These are phyloP conservation scores for Cryptotermes secundus DNA, from an alignment of 1,140 invertebrate genomes.

Conservation along the genomic window DNA sequence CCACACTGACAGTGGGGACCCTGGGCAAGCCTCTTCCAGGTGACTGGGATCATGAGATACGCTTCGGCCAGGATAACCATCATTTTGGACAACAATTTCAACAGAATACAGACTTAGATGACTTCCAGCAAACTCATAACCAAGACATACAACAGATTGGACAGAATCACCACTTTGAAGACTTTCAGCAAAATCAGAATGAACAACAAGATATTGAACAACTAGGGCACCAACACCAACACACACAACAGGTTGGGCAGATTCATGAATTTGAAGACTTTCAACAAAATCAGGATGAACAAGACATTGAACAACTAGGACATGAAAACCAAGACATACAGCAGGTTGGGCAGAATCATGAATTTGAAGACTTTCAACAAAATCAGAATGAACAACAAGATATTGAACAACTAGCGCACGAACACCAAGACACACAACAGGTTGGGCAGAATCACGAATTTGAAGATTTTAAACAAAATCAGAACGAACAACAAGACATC, in stretches of 20 bases:
- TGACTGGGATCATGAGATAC: neutral
- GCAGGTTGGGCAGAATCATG: neutral
- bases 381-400: neutral
- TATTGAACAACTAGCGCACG: neutral
- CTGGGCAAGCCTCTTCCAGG: neutral
- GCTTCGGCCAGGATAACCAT: neutral
- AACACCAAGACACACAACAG: neutral
- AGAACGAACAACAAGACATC: neutral
- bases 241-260: neutral
- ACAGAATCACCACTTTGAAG: neutral
- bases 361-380: slow-evolving; percentile 11
- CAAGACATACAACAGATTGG: neutral
- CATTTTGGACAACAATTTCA: slow-evolving; percentile 10
- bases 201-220: slow-evolving; percentile 10
- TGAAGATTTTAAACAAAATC: neutral
- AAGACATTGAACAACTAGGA: neutral
- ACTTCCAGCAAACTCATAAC: neutral
- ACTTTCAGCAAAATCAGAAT: neutral
- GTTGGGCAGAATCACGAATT: neutral
- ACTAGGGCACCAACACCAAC: neutral
- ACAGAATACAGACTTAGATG: neutral
- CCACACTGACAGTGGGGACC: neutral
- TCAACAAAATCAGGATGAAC: slow-evolving; percentile 12
- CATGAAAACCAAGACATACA: neutral
- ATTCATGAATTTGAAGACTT: slow-evolving; percentile 19